phyloP scores from a whole-genome alignment of 2,113 vertebrate genomes.

The Gymnocephalus cernua region DNA sequence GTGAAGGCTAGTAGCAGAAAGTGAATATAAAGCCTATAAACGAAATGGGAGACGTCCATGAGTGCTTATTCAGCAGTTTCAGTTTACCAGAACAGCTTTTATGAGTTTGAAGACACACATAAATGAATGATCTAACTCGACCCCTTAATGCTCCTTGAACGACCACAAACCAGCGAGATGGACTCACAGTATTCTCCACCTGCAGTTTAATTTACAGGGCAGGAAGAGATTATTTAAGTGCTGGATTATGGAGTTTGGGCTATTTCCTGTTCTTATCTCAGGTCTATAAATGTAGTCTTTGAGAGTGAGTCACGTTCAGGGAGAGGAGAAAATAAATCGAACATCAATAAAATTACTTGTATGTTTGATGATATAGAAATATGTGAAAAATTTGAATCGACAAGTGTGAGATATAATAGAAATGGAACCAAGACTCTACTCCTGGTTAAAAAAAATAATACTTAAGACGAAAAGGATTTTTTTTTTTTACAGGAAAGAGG shows the following conservation, averaged over 20 bases:
- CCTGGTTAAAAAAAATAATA: neutral
- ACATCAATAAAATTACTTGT: neutral
- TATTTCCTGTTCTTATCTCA: slow-evolving; percentile 5
- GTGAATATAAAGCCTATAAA: slow-evolving; percentile 22
- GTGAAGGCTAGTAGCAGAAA: neutral
- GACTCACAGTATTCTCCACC: slow-evolving; percentile 21
- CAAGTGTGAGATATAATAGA: neutral
- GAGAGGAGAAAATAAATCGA: neutral
- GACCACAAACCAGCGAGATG: slow-evolving; percentile 51
- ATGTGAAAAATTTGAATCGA: neutral
- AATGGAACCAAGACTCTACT: neutral
- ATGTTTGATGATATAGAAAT: neutral
- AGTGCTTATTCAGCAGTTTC: slow-evolving; percentile 59
- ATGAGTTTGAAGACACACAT: slow-evolving; percentile 41
- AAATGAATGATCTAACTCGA: slow-evolving; percentile 47
- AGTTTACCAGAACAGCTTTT: slow-evolving; percentile 62
- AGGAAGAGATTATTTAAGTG: slow-evolving; percentile 31
- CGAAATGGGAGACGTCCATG: slow-evolving; percentile 17
- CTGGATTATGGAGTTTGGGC: neutral
- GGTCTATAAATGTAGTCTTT: neutral
- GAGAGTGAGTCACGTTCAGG: neutral
- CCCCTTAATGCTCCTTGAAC: slow-evolving; percentile 54
- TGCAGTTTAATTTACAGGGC: slow-evolving; percentile 31
- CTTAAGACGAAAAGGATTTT: too few relatives aligned
- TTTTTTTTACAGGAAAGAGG: too few relatives aligned